Base-by-base conservation (phyloP, 2,797 vertebrate species). In the Odontamblyopus rebecca region DNA sequence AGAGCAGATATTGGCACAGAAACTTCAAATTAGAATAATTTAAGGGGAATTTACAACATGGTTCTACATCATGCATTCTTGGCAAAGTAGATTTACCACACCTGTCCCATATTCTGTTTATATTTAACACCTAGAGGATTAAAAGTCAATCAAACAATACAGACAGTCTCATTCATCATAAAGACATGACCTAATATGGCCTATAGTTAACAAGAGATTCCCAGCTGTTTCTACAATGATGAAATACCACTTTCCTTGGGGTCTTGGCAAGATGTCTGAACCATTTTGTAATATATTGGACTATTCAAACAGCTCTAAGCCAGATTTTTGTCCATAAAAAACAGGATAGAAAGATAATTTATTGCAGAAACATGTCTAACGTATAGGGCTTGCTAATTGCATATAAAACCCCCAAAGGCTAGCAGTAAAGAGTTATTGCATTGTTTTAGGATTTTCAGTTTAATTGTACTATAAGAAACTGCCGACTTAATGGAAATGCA, bases 251-350 rank as follows among this genome's bases (percentile, higher is more conserved):
- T 67, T 67, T 65, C 74, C 66, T 75, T 8, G 2, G 41, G 72
- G 54, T 71, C 38, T 69, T 75, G 41, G 68, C 73, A 77, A 69
- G 57, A 73, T 69, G 53, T 73, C 19, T 41, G 11, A 68, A 71
- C 44, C 4, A 0, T 41, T 53, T 68, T 67, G 12, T 5, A 67
- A 71, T 65, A 41, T 65, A 44, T 73, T 65, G 64, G 26, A 27
- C 65, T 68, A 53, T 51, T 74, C 38, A 61, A 54, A 62, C n/a
- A 70, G 32, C 30, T 18, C 44, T 26, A 9, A 68, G 71, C 53
- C 57, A 72, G 3, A 8, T 74, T 70, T 35, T 26, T 53, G 19
- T 48, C 53, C 19, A 54, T 44, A 27, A 53, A 70, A 35, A 32
- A 44, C 41, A 6, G 27, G 64, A 69, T 13, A 50, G 41, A 38